phyloP scores from a whole-genome alignment of 2,113 vertebrate genomes.

The Taurulus bubalis region DNA sequence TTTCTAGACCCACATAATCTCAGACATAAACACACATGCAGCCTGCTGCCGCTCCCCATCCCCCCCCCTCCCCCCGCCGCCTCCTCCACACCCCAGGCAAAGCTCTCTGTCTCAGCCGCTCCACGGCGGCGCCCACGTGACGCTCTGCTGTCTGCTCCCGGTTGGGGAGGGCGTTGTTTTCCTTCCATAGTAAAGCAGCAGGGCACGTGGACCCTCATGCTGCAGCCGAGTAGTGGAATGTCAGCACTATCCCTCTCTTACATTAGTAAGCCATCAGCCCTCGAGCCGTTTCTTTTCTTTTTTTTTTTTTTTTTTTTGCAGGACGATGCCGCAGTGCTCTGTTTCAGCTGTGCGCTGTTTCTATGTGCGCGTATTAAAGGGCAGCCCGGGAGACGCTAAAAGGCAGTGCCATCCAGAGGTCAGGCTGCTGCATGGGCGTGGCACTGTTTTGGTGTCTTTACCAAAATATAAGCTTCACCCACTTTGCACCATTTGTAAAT shows the following conservation, averaged over 20 bases:
- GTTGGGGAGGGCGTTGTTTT: slow-evolving; percentile 69
- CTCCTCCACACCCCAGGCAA: slow-evolving; percentile 62
- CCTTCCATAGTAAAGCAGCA: slow-evolving; percentile 75
- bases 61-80: slow-evolving; percentile 18
- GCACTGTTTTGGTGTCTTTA: slow-evolving; percentile 50
- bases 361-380: slow-evolving; percentile 19
- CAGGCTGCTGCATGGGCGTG: slow-evolving; percentile 79
- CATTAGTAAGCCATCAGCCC: slow-evolving; percentile 54
- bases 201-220: slow-evolving; percentile 83
- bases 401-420: slow-evolving; percentile 71
- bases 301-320: slow-evolving; percentile 10
- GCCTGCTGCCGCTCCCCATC: slow-evolving; percentile 26
- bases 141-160: slow-evolving; percentile 9
- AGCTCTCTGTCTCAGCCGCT: slow-evolving; percentile 50
- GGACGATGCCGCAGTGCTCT: slow-evolving; percentile 68
- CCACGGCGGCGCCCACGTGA: slow-evolving; percentile 73
- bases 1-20: slow-evolving; percentile 25
- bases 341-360: slow-evolving; percentile 54
- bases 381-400: slow-evolving; percentile 25
- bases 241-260: slow-evolving; percentile 67
- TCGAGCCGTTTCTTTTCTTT: slow-evolving; percentile 14
- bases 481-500: slow-evolving; percentile 8
- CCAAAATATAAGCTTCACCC: slow-evolving; percentile 18
- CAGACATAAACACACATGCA: slow-evolving; percentile 42
- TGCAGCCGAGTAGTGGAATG: slow-evolving; percentile 79